Conservation (phyloP, 2,113 vertebrate species). For the Tenebrosternarchus preto region DNA sequence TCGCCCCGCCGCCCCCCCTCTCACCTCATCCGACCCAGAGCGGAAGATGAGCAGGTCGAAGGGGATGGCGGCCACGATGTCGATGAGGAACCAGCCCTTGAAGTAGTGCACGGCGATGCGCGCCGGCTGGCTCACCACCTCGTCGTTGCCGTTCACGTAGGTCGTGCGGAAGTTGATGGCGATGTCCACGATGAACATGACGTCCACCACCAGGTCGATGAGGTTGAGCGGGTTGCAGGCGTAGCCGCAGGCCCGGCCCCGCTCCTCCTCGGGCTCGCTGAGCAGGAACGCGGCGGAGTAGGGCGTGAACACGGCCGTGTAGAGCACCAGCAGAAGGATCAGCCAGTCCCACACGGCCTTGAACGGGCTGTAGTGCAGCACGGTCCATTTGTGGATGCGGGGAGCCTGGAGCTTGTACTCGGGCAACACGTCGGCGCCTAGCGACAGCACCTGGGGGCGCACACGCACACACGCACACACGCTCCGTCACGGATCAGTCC, state of each 20-base stretch:
- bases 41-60: slow-evolving; percentile 97
- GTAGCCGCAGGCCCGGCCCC: slow-evolving; percentile 84
- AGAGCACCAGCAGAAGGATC: slow-evolving; percentile 96
- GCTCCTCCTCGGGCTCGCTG: slow-evolving; percentile 88
- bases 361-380: slow-evolving; percentile 98
- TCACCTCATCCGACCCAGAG: slow-evolving; percentile 91
- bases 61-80: slow-evolving; percentile 96
- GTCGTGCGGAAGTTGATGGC: slow-evolving; percentile 98
- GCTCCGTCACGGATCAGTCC: too few species aligned
- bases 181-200: slow-evolving; percentile 99
- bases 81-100: slow-evolving; percentile 99
- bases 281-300: slow-evolving; percentile 96
- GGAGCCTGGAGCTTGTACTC: slow-evolving; percentile 97
- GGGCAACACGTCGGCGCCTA: slow-evolving; percentile 92
- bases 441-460: slow-evolving; percentile 89
- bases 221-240: slow-evolving; percentile 93
- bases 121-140: slow-evolving; percentile 94
- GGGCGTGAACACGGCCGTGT: slow-evolving; percentile 94
- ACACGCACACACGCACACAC: too few species aligned
- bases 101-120: slow-evolving; percentile 96
- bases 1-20: slow-evolving; percentile 51
- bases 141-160: slow-evolving; percentile 96
- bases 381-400: slow-evolving; percentile 93
- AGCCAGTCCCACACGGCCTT: slow-evolving; percentile 99
- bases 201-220: slow-evolving; percentile 96